Percentiles rank a stretch among this genome's conserved stretches.
Evolutionary conservation across 2,797 vertebrate species (phyloP).

Genomic region (Hippopotamyrus pictus): DNA sequence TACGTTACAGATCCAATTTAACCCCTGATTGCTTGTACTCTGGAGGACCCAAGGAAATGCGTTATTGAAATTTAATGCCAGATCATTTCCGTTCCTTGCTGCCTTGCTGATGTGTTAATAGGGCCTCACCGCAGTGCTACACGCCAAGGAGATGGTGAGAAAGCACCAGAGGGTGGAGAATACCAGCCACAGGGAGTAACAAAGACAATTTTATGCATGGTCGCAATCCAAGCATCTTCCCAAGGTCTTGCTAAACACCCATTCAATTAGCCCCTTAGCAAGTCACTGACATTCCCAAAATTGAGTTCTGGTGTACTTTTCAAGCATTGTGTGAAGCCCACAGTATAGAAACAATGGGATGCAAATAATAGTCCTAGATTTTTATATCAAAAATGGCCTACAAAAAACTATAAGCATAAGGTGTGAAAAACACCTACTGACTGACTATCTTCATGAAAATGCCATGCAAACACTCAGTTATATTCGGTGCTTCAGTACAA

Average conservation of each 20-base stretch:
- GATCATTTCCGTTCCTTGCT: conserved; percentile 74
- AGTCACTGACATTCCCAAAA: conserved; percentile 49
- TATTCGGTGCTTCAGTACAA: background rate
- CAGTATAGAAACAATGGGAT: background rate
- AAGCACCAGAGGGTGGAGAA: conserved; percentile 51
- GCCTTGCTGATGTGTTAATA: conserved; percentile 69
- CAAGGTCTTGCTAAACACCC: conserved; percentile 71
- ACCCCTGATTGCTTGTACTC: conserved; percentile 95
- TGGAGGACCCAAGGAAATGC: conserved; percentile 70
- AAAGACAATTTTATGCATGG: conserved; percentile 67
- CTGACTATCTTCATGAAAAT: background rate
- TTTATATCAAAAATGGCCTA: background rate
- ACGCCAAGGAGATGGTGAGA: conserved; percentile 50
- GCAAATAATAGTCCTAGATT: background rate
- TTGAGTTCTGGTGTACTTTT: conserved; percentile 49
- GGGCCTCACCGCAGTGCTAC: conserved; percentile 54
- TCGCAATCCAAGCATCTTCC: conserved; percentile 59
- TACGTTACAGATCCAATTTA: conserved; percentile 99
- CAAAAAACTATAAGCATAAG: background rate
- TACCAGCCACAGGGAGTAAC: conserved; percentile 53
- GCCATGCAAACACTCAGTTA: background rate
- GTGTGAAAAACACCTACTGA: background rate
- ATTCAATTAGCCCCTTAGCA: conserved; percentile 70
- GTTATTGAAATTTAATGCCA: conserved; percentile 85
- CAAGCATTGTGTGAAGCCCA: conserved; percentile 29